Evolutionary conservation across 1,140 invertebrate species (phyloP), one percentile per base, ranked within the genome.

Genomic region (Lethocerus indicus): DNA sequence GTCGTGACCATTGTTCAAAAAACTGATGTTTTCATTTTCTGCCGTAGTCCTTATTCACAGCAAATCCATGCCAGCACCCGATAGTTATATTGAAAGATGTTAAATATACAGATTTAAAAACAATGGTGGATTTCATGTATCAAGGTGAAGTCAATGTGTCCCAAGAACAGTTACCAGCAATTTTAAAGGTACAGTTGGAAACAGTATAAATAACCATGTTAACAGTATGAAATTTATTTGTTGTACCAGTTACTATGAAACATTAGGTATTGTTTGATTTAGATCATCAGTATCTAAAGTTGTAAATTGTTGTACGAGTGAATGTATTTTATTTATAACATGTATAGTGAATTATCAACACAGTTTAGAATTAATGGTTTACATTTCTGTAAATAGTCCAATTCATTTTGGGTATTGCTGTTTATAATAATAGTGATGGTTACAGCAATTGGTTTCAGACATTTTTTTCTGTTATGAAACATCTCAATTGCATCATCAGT

Each of bases 71-170:
- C 59, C 78, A 87, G 59, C 87, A 91, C 68, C 87, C 87, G 4
- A 88, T 91, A 56, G 84, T 91, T 14, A 87, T 91, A 59, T 64
- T 91, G 16, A 88, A 89, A 63, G 87, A 91, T 71, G 81, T 91
- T 2, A 81, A 82, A 60, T 88, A 80, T 61, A 72, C 75, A 40
- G 85, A 91, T 67, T 70, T 92, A 35, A 83, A 83, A 61, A 85
- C 83, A 28, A 83, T 92, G 71, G 81, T 92, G 3, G 83, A 89
- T 57, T 92, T 90, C 62, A 90, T 91, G 80, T 91, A 91, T 62
- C 85, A 84, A 61, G 87, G 87, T 1, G 85, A 90, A 71, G 85
- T 90, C 1, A 89, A 90, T 66, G 84, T 91, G 16, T 83, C 81
- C 12, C 82, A 89, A 60, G 85, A 89, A 57, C 82, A 89, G 61